These are phyloP conservation scores for Candoia aspera DNA, from an alignment of 2,113 vertebrate genomes.

Conservation along the genomic window DNA sequence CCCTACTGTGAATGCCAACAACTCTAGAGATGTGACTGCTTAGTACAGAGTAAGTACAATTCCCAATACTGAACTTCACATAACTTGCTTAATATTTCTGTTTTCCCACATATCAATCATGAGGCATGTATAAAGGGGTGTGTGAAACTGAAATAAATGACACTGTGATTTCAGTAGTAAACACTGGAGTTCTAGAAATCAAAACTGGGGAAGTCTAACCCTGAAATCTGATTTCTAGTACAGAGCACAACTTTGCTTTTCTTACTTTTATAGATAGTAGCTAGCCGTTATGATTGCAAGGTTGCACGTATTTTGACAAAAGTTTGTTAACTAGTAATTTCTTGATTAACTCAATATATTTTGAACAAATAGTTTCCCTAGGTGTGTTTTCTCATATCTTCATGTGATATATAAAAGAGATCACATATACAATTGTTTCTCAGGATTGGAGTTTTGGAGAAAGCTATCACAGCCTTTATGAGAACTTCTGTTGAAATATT, in stretches of 20 bases:
- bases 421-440: not conserved
- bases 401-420: not conserved
- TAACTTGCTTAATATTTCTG: not conserved
- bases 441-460: not conserved
- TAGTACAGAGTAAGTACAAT: not conserved
- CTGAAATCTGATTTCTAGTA: not conserved
- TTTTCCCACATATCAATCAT: not conserved
- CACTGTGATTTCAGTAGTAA: not conserved
- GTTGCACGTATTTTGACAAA: not conserved
- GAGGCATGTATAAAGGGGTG: not conserved
- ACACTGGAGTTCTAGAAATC: not conserved
- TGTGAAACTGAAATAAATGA: not conserved
- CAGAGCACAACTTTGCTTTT: not conserved
- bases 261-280: not conserved
- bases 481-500: not conserved
- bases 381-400: not conserved
- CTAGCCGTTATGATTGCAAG: not conserved
- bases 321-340: not conserved
- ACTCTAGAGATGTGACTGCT: not conserved
- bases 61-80: not conserved
- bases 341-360: not conserved
- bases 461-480: not conserved
- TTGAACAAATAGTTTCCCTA: not conserved
- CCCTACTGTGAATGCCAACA: not conserved
- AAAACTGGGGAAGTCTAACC: not conserved